These are phyloP conservation scores for Caranx melampygus DNA, from an alignment of 2,113 vertebrate genomes.

Conservation along the genomic window DNA sequence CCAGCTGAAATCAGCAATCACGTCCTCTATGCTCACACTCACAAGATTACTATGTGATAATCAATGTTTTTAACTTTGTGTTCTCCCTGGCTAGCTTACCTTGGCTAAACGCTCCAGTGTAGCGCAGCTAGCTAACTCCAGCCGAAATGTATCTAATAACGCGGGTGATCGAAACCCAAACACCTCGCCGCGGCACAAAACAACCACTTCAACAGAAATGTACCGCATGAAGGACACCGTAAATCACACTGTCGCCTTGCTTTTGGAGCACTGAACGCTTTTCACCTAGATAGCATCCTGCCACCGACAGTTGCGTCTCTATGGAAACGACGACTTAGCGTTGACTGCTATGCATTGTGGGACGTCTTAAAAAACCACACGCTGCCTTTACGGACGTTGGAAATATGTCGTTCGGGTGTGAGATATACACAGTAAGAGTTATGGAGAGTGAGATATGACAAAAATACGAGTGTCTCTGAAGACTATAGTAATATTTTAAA, in stretches of 20 bases:
- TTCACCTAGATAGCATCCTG: conserved; percentile 23
- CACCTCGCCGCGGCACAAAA: neutral
- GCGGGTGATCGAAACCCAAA: neutral
- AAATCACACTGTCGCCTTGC: conserved; percentile 12
- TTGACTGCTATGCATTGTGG: conserved; percentile 64
- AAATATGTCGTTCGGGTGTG: accelerated
- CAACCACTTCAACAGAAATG: neutral
- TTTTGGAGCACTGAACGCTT: neutral
- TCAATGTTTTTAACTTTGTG: neutral
- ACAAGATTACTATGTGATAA: neutral
- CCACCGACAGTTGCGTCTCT: conserved; percentile 62
- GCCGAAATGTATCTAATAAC: neutral
- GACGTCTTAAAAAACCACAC: neutral
- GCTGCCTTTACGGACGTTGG: accelerated
- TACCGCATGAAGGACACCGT: neutral
- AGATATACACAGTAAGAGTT: accelerated
- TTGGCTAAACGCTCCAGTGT: neutral
- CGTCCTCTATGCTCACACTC: neutral
- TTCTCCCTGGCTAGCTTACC: conserved; percentile 17
- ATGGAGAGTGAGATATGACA: neutral
- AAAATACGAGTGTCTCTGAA: neutral
- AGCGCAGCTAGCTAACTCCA: conserved; percentile 2
- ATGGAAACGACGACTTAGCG: conserved; percentile 74
- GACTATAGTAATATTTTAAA: neutral
- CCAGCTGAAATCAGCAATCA: neutral